These are phyloP conservation scores for Turdus rufiventris DNA, from an alignment of 2,113 vertebrate genomes.

Conservation along the genomic window DNA sequence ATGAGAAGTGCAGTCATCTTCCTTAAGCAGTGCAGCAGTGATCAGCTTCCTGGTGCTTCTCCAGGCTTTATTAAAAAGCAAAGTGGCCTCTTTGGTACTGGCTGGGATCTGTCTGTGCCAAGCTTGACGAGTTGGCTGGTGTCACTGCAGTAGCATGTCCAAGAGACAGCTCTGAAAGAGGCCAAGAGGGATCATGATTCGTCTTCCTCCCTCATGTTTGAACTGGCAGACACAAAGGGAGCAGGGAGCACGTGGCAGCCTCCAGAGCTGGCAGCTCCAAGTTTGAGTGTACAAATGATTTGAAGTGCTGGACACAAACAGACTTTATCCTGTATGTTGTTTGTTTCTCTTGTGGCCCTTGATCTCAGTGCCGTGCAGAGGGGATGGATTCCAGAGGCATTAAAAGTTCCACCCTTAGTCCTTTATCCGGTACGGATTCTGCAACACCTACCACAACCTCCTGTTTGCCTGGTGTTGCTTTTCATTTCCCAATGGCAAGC, in stretches of 20 bases:
- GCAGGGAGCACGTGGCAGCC: neutral
- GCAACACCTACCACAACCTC: neutral
- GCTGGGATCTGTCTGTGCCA: neutral
- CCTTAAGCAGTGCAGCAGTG: neutral
- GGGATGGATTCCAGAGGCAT: neutral
- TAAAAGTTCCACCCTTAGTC: neutral
- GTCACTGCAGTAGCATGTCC: neutral
- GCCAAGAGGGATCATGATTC: neutral
- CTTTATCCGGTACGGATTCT: neutral
- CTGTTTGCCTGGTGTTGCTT: neutral
- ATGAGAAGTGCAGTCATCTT: neutral
- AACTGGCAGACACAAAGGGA: slow-evolving; percentile 28
- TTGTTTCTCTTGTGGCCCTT: neutral
- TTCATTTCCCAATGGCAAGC: neutral
- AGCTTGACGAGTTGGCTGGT: neutral
- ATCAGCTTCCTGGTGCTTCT: neutral
- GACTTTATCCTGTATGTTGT: neutral
- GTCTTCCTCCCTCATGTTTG: slow-evolving; percentile 14
- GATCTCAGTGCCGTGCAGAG: neutral
- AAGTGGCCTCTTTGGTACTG: neutral
- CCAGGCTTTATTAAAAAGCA: slow-evolving; percentile 2
- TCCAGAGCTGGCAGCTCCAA: neutral
- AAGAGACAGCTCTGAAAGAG: neutral
- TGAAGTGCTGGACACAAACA: neutral
- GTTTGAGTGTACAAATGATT: neutral